A percentile compares a stretch with the other conserved stretches of the same genome.
phyloP scores from a whole-genome alignment of 2,888 invertebrate genomes.

The Tribolium freemani region DNA sequence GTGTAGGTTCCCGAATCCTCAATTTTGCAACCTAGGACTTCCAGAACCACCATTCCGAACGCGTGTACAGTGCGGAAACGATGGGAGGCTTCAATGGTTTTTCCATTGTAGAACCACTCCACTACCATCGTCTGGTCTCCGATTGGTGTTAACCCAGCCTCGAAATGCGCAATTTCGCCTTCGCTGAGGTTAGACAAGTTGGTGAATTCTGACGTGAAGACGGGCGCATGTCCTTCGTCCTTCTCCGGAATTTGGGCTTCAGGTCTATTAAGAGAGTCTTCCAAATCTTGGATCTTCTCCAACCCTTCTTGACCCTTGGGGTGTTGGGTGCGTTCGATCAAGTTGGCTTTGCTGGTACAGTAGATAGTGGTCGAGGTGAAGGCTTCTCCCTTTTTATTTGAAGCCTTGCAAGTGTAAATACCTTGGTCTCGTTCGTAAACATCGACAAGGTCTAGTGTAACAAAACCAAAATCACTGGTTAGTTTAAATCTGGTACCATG shows the following conservation, averaged over 20 bases:
- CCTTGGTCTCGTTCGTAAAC: conserved; percentile 95
- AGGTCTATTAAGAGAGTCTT: conserved; percentile 85
- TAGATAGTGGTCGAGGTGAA: conserved; percentile 92
- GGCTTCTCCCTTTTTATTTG: conserved; percentile 90
- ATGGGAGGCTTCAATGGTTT: conserved; percentile 89
- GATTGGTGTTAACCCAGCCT: conserved; percentile 94
- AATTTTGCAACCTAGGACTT: conserved; percentile 93
- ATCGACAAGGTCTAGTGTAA: conserved; percentile 92
- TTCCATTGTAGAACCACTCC: conserved; percentile 97
- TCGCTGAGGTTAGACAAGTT: conserved; percentile 88
- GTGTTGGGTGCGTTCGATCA: conserved; percentile 92
- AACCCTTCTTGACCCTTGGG: conserved; percentile 95
- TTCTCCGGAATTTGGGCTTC: conserved; percentile 78
- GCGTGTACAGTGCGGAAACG: conserved; percentile 94
- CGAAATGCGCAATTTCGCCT: conserved; percentile 97
- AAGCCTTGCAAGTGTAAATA: conserved; percentile 93
- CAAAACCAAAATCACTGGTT: conserved; percentile 96
- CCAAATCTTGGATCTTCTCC: conserved; percentile 91
- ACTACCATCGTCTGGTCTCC: conserved; percentile 95
- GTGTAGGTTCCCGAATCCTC: conserved; percentile 93
- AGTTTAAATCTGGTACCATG: conserved; percentile 93
- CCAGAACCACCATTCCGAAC: conserved; percentile 97
- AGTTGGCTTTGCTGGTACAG: conserved; percentile 84
- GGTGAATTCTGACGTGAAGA: conserved; percentile 89
- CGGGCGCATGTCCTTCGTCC: conserved; percentile 87